Evolutionary conservation across 1,140 invertebrate species (phyloP).

Genomic region (Zelostemma sp.): DNA sequence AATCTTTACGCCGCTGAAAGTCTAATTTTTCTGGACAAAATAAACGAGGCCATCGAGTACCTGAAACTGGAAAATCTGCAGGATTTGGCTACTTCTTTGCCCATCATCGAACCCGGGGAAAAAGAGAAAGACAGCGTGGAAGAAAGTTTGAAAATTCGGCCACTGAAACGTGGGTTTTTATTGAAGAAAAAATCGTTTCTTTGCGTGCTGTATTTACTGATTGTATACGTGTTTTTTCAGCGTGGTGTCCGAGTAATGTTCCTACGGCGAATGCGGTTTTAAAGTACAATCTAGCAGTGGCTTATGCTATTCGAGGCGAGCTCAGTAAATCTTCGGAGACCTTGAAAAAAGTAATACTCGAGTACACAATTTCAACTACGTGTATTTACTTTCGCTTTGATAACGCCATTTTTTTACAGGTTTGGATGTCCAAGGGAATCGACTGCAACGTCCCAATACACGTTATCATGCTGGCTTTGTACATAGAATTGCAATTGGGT

Average conservation of each 20-base stretch:
- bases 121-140: conserved; percentile 60
- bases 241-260: conserved; percentile 80
- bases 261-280: conserved; percentile 77
- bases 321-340: conserved; percentile 79
- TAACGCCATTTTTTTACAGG: conserved; percentile 61
- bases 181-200: too few relatives aligned
- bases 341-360: conserved; percentile 73
- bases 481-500: conserved; percentile 81
- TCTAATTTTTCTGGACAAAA: conserved; percentile 85
- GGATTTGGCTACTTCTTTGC: conserved; percentile 70
- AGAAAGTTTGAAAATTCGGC: conserved; percentile 54
- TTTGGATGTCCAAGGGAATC: conserved; percentile 73
- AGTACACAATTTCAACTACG: background rate
- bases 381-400: conserved; percentile 1
- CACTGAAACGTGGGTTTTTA: conserved; percentile 59
- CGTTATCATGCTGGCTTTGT: conserved; percentile 79
- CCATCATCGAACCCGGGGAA: conserved; percentile 56
- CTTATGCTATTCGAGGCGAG: conserved; percentile 82
- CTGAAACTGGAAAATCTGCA: conserved; percentile 84
- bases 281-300: conserved; percentile 85
- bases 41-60: conserved; percentile 86
- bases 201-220: too few relatives aligned
- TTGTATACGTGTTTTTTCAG: conserved; percentile 59
- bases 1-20: conserved; percentile 93
- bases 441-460: conserved; percentile 79